Evolutionary conservation across 2,113 vertebrate species (phyloP).

Genomic region (Petrocephalus zakoni): DNA sequence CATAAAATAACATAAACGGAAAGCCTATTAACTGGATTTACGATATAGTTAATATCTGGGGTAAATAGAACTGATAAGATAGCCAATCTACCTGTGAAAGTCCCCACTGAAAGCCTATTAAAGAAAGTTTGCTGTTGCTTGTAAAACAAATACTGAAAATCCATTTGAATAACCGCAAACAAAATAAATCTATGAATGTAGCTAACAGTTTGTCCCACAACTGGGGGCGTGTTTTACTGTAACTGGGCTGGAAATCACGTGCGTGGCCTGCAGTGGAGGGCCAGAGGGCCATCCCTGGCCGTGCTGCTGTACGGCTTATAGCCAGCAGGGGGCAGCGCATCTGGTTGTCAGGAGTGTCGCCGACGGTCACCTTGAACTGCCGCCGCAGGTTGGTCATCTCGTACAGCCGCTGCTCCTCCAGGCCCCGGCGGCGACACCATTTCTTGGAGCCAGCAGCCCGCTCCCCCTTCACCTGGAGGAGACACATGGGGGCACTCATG

Average conservation of each 20-base stretch:
- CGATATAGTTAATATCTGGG: not conserved
- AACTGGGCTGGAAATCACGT: not conserved
- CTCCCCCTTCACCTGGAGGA: conserved; percentile 72
- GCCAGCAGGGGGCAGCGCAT: not conserved
- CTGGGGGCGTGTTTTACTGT: not conserved
- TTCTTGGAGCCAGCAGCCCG: conserved; percentile 62
- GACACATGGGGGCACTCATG: not conserved
- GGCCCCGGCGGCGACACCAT: conserved; percentile 78
- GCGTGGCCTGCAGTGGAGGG: not conserved
- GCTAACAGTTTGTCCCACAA: not conserved
- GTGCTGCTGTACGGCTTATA: not conserved
- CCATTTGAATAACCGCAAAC: not conserved
- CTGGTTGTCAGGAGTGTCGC: not conserved
- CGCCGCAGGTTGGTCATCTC: conserved; percentile 83
- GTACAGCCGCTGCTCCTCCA: conserved; percentile 87
- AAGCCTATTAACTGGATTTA: not conserved
- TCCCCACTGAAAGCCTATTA: not conserved
- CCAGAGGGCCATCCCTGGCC: not conserved
- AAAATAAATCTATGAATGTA: not conserved
- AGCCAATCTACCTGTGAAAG: not conserved
- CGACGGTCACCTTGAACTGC: conserved; percentile 73
- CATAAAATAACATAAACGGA: not conserved
- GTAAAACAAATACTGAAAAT: not conserved
- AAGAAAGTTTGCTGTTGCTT: not conserved
- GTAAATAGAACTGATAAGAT: not conserved